phyloP scores from a whole-genome alignment of 1,140 invertebrate species.

The Danaus plexippus region DNA sequence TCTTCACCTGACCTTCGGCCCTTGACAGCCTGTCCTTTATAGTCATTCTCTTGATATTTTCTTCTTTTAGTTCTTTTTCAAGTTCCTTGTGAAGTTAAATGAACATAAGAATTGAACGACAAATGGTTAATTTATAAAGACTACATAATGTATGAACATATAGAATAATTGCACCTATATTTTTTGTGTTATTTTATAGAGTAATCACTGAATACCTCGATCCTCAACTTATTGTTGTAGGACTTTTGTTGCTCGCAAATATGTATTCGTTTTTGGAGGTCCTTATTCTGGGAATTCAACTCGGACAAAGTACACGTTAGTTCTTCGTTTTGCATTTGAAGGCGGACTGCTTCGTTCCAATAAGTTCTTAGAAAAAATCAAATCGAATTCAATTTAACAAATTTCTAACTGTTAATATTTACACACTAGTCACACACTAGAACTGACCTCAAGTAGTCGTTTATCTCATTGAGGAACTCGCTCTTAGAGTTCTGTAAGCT shows the following conservation, averaged over 20 bases:
- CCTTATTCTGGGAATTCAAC: slow-evolving; percentile 38
- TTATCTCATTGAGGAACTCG: slow-evolving; percentile 39
- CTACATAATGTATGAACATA: no score
- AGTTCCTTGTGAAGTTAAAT: slow-evolving; percentile 30
- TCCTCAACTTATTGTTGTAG: slow-evolving; percentile 28
- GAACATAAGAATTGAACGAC: no score
- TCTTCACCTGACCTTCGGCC: slow-evolving; percentile 45
- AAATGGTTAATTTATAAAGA: no score
- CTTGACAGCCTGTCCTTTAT: slow-evolving; percentile 31
- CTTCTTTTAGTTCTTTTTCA: slow-evolving; percentile 48
- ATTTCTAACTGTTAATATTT: no score
- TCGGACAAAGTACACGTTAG: slow-evolving; percentile 37
- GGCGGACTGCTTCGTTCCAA: slow-evolving; percentile 36
- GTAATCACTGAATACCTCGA: slow-evolving; percentile 34
- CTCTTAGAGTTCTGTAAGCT: slow-evolving; percentile 36
- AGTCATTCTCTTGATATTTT: slow-evolving; percentile 32
- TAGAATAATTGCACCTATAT: no score
- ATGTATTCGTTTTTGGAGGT: slow-evolving; percentile 45
- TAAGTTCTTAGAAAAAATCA: slow-evolving; percentile 34
- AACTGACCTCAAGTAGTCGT: slow-evolving; percentile 39
- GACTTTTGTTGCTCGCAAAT: slow-evolving; percentile 33
- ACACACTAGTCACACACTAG: neutral
- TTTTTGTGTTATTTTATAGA: no score
- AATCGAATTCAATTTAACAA: neutral
- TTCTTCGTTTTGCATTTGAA: slow-evolving; percentile 41